Evolutionary conservation across 2,888 invertebrate genomes (phyloP), one percentile per base, ranked within the genome.

Genomic region (Drosophila limbata): DNA sequence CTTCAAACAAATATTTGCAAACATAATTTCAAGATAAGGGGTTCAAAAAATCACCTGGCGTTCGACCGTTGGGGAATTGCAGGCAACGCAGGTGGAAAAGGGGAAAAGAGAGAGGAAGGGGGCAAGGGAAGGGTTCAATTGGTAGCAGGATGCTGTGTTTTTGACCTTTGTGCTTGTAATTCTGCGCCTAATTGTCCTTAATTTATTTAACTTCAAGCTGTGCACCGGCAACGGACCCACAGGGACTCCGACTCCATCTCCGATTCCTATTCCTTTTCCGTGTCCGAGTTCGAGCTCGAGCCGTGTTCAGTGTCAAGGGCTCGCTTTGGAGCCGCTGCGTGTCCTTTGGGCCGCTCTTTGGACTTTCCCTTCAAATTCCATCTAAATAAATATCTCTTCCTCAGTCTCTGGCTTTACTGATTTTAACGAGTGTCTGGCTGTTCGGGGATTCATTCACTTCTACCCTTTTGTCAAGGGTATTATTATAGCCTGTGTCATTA

Each of bases 141-240:
- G 72, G 19, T 59, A 70, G 44, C 69, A 45, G 53, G 48, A 48
- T 60, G 66, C 68, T 72, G 74, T 67, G 74, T 59, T 60, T 66
- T 55, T 73, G 66, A 84, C 84, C 87, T 84, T 87, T 88, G 81
- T 78, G 89, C 73, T 57, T 73, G 70, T 84, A 78, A 84, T 81
- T 64, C 84, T 69, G 66, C 84, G 87, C 89, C 89, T 84, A 84
- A 84, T 84, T 84, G 89, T 84, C 84, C 79, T 84, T 84, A 87
- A 88, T 84, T 84, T 84, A 87, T 84, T 84, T 84, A 88, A 84
- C 88, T 84, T 89, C 88, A 87, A 87, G 84, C 89, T 84, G 88
- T 81, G 84, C 77, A 28, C 69, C 79, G 44, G 45, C 56, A 33
- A 45, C 45, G 47, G 45, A 57, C 45, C 57, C 57, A 47, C 44